Conservation (phyloP, 2,113 vertebrate species). For the Phrynosoma platyrhinos region DNA sequence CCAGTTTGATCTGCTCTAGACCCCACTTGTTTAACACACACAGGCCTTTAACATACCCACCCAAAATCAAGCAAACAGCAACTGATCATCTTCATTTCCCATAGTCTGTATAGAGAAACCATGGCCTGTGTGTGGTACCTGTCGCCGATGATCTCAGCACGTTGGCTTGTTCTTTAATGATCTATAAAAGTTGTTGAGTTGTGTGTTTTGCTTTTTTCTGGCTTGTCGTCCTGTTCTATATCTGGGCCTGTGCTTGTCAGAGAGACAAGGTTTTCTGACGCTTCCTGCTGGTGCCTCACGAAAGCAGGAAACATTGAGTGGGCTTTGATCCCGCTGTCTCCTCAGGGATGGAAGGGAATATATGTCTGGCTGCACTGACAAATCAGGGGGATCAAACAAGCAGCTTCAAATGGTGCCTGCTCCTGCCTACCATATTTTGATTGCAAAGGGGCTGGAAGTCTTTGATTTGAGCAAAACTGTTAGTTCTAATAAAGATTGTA, state of each 20-base stretch:
- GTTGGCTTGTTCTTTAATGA: not conserved
- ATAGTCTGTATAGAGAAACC: not conserved
- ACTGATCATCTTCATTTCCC: not conserved
- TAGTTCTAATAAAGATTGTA: slow-evolving; percentile 17
- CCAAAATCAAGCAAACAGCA: not conserved
- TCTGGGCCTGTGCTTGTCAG: not conserved
- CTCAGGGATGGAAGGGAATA: slow-evolving; percentile 1
- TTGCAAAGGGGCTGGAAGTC: not conserved
- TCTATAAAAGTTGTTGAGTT: not conserved
- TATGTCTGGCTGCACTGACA: slow-evolving; percentile 9
- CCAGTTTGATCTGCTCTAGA: too few relatives aligned
- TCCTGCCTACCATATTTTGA: slow-evolving; percentile 12
- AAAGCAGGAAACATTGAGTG: not conserved
- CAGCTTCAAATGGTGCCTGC: not conserved
- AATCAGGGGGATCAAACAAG: slow-evolving; percentile 14
- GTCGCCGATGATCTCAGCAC: not conserved
- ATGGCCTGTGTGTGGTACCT: too few relatives aligned
- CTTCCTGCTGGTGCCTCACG: not conserved
- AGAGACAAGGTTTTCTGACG: not conserved
- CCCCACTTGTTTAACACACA: too few relatives aligned
- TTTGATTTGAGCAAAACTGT: slow-evolving; percentile 21
- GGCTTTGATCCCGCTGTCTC: slow-evolving; percentile 25
- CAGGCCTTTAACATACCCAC: not conserved
- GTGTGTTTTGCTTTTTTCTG: too few relatives aligned
- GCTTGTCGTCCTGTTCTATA: not conserved